phyloP scores from a whole-genome alignment of 2,113 vertebrate genomes.

The Sinocyclocheilus maitianheensis region DNA sequence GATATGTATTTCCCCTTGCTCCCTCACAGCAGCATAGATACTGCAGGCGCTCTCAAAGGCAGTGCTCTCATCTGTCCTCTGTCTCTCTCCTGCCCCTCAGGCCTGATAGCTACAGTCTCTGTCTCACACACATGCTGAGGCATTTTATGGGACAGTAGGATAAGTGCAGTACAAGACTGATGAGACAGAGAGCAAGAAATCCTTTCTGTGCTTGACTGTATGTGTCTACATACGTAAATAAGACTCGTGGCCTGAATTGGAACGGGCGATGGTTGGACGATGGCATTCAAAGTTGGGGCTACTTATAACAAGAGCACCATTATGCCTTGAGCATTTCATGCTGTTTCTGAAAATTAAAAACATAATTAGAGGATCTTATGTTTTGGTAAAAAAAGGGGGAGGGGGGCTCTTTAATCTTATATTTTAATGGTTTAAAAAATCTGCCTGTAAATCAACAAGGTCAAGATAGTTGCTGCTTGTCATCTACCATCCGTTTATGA shows the following conservation, averaged over 20 bases:
- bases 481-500: too few species aligned
- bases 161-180: not conserved
- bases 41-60: slow-evolving; percentile 20
- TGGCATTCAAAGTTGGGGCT: not conserved
- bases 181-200: not conserved
- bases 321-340: not conserved
- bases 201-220: not conserved
- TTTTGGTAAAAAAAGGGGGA: too few species aligned
- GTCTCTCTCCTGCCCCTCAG: slow-evolving; percentile 11
- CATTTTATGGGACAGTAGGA: slow-evolving; percentile 5
- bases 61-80: slow-evolving; percentile 29
- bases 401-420: not conserved
- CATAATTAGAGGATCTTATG: too few species aligned
- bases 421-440: not conserved
- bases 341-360: not conserved
- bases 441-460: too few species aligned
- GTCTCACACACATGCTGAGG: not conserved
- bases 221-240: not conserved
- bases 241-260: not conserved
- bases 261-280: not conserved
- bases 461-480: too few species aligned
- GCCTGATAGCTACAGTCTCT: not conserved
- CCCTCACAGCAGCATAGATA: slow-evolving; percentile 38
- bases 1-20: slow-evolving; percentile 19
- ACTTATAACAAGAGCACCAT: not conserved